Evolutionary conservation across 30 jellyfish, hydroid and myxozoan genomes (phyloP).

Genomic region (Hydractinia echinata): DNA sequence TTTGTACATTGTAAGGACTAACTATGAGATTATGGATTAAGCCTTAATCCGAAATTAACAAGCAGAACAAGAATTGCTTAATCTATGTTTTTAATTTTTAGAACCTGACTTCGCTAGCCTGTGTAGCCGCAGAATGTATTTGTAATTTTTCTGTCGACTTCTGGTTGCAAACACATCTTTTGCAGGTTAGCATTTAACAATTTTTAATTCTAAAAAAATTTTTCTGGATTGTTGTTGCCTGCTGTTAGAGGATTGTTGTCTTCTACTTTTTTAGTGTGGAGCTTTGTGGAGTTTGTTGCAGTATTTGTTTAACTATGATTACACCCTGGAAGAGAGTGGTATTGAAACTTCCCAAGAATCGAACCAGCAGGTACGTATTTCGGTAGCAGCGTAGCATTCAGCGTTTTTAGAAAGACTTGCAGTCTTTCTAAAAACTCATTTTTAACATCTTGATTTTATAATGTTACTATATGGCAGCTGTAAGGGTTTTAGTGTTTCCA

Average conservation of each 20-base stretch:
- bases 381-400: background rate
- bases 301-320: slow-evolving; percentile 79
- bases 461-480: too few species aligned
- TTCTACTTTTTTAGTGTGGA: slow-evolving; percentile 67
- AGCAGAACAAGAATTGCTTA: too few species aligned
- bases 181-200: slow-evolving; percentile 50
- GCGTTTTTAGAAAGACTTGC: too few species aligned
- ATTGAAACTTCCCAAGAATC: slow-evolving; percentile 64
- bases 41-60: too few species aligned
- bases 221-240: background rate
- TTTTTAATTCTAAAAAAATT: background rate
- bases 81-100: slow-evolving; percentile 1
- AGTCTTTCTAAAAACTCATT: too few species aligned
- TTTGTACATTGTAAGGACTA: background rate
- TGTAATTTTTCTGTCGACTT: slow-evolving; percentile 79
- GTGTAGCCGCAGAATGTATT: slow-evolving; percentile 77
- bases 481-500: too few species aligned
- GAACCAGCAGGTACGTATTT: slow-evolving; percentile 69
- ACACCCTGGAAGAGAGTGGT: slow-evolving; percentile 96
- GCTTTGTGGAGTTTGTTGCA: slow-evolving; percentile 81
- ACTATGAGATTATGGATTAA: too few species aligned
- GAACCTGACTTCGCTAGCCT: slow-evolving; percentile 68
- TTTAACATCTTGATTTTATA: too few species aligned
- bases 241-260: background rate
- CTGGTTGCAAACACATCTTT: slow-evolving; percentile 87